Conservation (phyloP, 2,797 vertebrate genomes). For the Buceros bicornis region DNA sequence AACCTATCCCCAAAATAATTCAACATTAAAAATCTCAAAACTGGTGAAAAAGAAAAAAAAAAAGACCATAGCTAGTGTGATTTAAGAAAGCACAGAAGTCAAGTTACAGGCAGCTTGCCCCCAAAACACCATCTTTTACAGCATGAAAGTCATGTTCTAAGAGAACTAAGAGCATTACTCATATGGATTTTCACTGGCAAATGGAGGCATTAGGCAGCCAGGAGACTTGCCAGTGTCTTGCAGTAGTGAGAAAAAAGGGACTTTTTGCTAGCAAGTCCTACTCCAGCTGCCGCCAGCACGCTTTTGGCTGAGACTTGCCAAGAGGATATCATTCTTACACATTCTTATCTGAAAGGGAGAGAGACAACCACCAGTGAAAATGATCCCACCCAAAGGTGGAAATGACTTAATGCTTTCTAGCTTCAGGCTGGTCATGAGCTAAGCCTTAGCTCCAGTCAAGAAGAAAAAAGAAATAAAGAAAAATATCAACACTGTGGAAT, state of each 20-base stretch:
- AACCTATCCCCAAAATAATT: neutral
- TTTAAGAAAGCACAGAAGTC: neutral
- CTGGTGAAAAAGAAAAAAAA: neutral
- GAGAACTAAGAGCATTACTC: neutral
- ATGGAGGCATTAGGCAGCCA: neutral
- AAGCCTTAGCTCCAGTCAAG: neutral
- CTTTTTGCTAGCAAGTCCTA: neutral
- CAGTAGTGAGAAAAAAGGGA: neutral
- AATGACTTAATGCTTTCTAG: slow-evolving; percentile 16
- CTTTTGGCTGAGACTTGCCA: neutral
- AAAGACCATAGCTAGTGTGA: neutral
- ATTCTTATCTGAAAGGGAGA: neutral
- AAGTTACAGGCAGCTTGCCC: neutral
- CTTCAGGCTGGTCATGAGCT: neutral
- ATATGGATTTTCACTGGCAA: neutral
- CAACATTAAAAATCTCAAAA: neutral
- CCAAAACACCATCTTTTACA: neutral
- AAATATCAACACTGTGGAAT: neutral
- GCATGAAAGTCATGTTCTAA: neutral
- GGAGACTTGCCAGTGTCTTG: neutral
- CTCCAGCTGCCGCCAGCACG: neutral
- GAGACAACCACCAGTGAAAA: neutral
- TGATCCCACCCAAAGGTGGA: slow-evolving; percentile 38
- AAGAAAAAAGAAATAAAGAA: neutral
- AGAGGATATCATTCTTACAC: neutral